phyloP scores from a whole-genome alignment of 2,888 invertebrate genomes.

The Pharmacophagus antenor region DNA sequence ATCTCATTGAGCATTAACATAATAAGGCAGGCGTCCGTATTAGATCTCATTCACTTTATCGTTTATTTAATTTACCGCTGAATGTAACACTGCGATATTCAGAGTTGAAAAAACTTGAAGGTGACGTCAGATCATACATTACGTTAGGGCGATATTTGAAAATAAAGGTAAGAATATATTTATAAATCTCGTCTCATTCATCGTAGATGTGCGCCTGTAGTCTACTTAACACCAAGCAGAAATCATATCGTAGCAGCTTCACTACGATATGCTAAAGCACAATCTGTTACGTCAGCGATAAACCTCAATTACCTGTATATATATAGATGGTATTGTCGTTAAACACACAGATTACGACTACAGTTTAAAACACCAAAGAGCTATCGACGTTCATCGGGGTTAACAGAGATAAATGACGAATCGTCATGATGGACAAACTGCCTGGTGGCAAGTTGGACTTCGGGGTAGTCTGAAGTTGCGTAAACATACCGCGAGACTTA shows the following conservation, averaged over 20 bases:
- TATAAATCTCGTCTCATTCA: neutral
- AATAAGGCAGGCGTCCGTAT: slow-evolving; percentile 20
- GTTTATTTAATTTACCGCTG: neutral
- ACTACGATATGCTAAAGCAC: neutral
- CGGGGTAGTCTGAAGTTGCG: neutral
- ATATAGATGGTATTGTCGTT: neutral
- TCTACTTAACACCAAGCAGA: neutral
- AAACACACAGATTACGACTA: neutral
- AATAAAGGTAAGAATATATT: neutral
- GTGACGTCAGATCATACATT: no score
- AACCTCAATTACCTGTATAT: slow-evolving; percentile 16
- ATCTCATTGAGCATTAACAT: slow-evolving; percentile 10
- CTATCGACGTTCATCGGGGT: slow-evolving; percentile 6
- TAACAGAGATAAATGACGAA: slow-evolving; percentile 8
- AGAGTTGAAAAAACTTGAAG: no score
- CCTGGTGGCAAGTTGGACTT: neutral
- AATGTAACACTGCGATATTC: neutral
- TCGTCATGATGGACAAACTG: neutral
- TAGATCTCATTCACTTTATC: neutral
- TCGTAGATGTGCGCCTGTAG: neutral
- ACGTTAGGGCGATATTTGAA: no score
- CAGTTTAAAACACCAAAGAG: neutral
- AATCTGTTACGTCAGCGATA: slow-evolving; percentile 3
- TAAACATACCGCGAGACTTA: neutral
- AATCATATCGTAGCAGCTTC: neutral